Evolutionary conservation across 1,140 invertebrate species (phyloP).

Genomic region (Adelges cooleyi): DNA sequence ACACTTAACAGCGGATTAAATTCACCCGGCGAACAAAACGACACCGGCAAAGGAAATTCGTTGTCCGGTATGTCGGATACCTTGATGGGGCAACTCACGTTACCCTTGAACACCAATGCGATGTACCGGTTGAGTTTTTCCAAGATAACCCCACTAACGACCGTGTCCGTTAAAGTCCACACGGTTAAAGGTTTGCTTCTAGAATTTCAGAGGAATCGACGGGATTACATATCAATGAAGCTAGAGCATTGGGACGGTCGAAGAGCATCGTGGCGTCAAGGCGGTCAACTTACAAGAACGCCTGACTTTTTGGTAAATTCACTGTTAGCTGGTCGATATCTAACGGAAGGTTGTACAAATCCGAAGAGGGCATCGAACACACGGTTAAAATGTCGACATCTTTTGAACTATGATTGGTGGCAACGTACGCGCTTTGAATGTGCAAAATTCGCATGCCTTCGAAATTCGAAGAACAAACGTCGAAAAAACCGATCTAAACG

Average conservation of each 20-base stretch:
- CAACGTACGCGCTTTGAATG: conserved; percentile 43
- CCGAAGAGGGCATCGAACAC: conserved; percentile 35
- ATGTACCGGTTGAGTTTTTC: not conserved
- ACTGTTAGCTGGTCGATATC: too few species aligned
- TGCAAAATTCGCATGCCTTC: conserved; percentile 44
- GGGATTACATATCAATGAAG: too few species aligned
- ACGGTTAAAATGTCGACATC: conserved; percentile 42
- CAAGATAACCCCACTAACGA: not conserved
- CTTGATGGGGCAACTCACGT: not conserved
- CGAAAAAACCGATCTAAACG: conserved; percentile 27
- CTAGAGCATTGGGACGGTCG: too few species aligned
- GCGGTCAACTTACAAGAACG: too few species aligned
- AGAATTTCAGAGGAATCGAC: not conserved
- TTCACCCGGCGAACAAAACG: not conserved
- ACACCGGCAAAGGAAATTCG: not conserved
- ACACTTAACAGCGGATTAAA: not conserved
- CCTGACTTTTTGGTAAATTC: too few species aligned
- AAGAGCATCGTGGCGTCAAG: too few species aligned
- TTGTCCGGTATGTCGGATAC: not conserved
- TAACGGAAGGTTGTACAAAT: too few species aligned
- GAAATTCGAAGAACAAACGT: conserved; percentile 42
- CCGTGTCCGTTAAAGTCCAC: not conserved
- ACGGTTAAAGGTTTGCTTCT: not conserved
- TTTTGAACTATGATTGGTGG: conserved; percentile 42
- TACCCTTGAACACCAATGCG: not conserved